Conservation (phyloP, 2,888 invertebrate species). For the Perizoma affinitatum region DNA sequence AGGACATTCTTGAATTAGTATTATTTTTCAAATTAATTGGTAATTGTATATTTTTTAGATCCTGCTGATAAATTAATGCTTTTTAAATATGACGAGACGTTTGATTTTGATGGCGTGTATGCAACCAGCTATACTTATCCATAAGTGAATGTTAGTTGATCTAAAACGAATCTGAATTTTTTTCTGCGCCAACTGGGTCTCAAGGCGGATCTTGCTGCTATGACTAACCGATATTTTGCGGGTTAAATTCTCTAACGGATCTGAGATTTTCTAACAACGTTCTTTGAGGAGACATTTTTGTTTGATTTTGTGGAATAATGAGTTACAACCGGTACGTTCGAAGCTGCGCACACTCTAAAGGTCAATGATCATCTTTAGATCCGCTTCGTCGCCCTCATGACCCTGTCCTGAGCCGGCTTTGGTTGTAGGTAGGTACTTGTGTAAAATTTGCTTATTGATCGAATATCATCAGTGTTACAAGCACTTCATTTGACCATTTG, state of each 20-base stretch:
- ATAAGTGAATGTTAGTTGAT: constrained; percentile 39
- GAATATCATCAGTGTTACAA: constrained; percentile 50
- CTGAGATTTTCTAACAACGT: constrained; percentile 27
- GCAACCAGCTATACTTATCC: constrained; percentile 19
- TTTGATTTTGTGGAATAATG: constrained; percentile 62
- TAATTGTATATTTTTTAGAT: constrained; percentile 28
- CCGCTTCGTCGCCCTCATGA: constrained; percentile 81
- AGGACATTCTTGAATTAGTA: constrained; percentile 31
- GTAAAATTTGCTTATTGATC: constrained; percentile 71
- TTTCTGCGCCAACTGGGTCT: constrained; percentile 64
- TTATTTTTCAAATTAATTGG: constrained; percentile 28
- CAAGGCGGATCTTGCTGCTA: constrained; percentile 60
- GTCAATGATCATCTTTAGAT: constrained; percentile 84
- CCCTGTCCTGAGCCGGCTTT: constrained; percentile 75
- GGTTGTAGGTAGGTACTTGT: constrained; percentile 44
- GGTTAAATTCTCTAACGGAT: constrained; percentile 48
- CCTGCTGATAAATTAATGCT: constrained; percentile 29
- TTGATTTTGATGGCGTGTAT: constrained; percentile 22
- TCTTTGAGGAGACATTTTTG: constrained; percentile 44
- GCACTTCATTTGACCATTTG: constrained; percentile 36
- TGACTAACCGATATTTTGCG: constrained; percentile 63
- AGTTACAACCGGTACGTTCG: constrained; percentile 75
- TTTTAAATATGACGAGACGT: constrained; percentile 26
- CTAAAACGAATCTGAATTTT: constrained; percentile 52
- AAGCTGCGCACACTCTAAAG: constrained; percentile 78